Base-by-base conservation (phyloP, 2,888 invertebrate genomes). In the Unio delphinus region DNA sequence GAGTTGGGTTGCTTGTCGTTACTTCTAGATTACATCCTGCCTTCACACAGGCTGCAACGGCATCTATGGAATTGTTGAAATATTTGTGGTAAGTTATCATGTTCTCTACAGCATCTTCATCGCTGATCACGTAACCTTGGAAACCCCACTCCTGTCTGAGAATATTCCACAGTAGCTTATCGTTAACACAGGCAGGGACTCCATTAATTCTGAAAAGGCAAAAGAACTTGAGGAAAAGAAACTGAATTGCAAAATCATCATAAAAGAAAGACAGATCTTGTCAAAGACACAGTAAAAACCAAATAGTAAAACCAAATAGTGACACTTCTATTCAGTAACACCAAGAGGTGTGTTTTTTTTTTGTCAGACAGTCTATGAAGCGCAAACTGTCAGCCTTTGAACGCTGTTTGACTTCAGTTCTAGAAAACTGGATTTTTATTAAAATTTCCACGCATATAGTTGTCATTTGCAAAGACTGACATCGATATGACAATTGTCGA, bases 131-230 rank as follows among this genome's bases (percentile, higher is more conserved):
- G 67, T 86, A 89, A 15, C 89, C 89, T 23, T 74, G 80, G 74
- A 88, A 89, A 17, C 83, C 83, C 86, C 88, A 88, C 61, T 86
- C 84, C 5, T 70, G 72, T 18, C 89, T 71, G 15, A 88, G 74
- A 45, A 87, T 81, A 56, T 85, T 82, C 3, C 86, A 87, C 70
- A 89, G 70, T 6, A 88, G 80, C n/a, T 80, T 57, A 55, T 81
- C 80, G 73, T 88, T 85, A 54, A 85, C 88, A 78, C 88, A 89
- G 0, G 89, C 84, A 5, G 88, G 88, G 3, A 88, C 74, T n/a
- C 89, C 89, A 74, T 88, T 87, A 6, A 89, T 72, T 57, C 88
- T 88, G 72, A 30, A 34, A 75, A 57, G 54, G 30, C 58, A 17
- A 26, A n/a, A n/a, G 56, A 30, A 17, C 30, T 18, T 28, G 28